These are phyloP conservation scores for Rhinopomastus cyanomelas DNA, from an alignment of 2,113 vertebrate species.

Conservation along the genomic window DNA sequence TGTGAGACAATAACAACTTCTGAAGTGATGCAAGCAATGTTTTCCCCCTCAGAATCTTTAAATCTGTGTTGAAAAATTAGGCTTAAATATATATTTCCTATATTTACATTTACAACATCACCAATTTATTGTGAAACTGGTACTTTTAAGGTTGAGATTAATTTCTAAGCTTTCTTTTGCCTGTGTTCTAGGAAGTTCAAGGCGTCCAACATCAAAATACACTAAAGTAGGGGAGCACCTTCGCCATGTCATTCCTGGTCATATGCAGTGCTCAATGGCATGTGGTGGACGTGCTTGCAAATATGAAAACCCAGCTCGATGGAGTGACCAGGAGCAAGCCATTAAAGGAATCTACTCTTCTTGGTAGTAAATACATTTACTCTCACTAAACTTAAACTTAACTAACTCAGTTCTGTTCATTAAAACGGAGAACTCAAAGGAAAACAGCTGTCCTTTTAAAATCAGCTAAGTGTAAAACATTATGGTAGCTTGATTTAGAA, in stretches of 20 bases:
- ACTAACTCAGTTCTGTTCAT: background rate
- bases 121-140: accelerated
- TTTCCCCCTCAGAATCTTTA: background rate
- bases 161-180: background rate
- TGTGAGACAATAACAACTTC: background rate
- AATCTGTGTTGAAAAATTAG: background rate
- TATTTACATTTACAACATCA: background rate
- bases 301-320: conserved; percentile 93
- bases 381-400: background rate
- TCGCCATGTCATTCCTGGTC: conserved; percentile 91
- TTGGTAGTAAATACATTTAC: conserved; percentile 77
- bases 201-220: conserved; percentile 91
- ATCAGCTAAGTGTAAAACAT: background rate
- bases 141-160: background rate
- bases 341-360: conserved; percentile 93
- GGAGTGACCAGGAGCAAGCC: conserved; percentile 91
- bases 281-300: conserved; percentile 95
- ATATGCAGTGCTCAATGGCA: conserved; percentile 95
- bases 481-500: background rate
- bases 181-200: conserved; percentile 71
- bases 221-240: conserved; percentile 94
- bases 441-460: background rate
- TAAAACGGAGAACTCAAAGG: background rate
- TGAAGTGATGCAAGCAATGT: background rate
- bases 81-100: background rate